phyloP scores from a whole-genome alignment of 2,797 vertebrate species.

The Euphonia xanthogaster region DNA sequence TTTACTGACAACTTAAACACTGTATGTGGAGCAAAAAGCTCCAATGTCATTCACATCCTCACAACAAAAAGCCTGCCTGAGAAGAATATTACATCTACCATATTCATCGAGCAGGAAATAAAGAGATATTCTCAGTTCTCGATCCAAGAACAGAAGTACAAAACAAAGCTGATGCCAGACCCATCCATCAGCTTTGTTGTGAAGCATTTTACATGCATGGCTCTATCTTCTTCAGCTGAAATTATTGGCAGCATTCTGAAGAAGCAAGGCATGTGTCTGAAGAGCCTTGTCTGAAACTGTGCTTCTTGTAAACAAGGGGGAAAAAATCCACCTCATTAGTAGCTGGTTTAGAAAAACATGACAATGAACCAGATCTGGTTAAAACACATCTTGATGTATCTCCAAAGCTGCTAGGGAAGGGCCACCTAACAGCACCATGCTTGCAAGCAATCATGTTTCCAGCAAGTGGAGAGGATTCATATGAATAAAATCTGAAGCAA shows the following conservation, averaged over 20 bases:
- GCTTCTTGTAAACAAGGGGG: not conserved
- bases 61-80: not conserved
- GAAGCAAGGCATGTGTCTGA: not conserved
- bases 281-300: not conserved
- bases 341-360: not conserved
- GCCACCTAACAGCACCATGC: not conserved
- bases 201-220: not conserved
- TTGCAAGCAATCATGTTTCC: not conserved
- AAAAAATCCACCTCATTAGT: not conserved
- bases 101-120: not conserved
- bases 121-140: not conserved
- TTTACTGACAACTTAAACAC: not conserved
- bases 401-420: not conserved
- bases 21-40: not conserved
- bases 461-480: not conserved
- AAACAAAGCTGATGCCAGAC: constrained; percentile 28
- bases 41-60: not conserved
- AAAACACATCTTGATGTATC: not conserved
- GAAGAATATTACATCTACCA: not conserved
- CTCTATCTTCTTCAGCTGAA: not conserved
- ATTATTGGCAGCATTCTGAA: constrained; percentile 33
- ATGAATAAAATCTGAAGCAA: not conserved
- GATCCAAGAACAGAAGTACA: constrained; percentile 21
- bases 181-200: constrained; percentile 6
- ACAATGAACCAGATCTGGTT: not conserved